Base-by-base conservation (phyloP, 35 echinoderm and acorn worm genomes). In the Ophiothrix spiculata region DNA sequence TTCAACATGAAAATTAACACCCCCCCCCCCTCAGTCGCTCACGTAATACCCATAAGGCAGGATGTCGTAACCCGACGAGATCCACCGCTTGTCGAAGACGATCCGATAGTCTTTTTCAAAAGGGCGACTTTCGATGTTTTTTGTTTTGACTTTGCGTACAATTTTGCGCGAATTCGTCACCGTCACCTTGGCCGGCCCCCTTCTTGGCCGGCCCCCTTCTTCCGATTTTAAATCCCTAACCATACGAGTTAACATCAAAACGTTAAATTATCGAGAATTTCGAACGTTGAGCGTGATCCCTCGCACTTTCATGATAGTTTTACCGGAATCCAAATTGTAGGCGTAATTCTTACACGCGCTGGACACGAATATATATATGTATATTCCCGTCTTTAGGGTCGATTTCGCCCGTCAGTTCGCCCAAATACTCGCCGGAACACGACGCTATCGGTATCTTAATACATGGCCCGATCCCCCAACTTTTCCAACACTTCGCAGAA, bases 41-140 rank as follows among this genome's bases (percentile, higher is more conserved):
- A n/a, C n/a, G n/a, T n/a, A n/a, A n/a, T 86, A 94, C 14, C 92
- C 87, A 80, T 83, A 95, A 16, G 89, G 93, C 21, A 95, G 81
- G 40, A 89, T 95, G 32, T 45, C 63, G 39, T 56, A 95, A 17
- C 83, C 42, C 36, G 84, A 34, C 1, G 79, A 25, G 13, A 82
- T 80, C 1, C 91, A 80, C 32, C 93, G 25, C 73, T 95, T 95
- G 40, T 88, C 86, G 36, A 91, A 91, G 34, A 95, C 93, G 29
- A 91, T 81, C 15, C 88, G 84, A 37, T 95, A 90, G 73, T 91
- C 85, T 91, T 91, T 96, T 0, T n/a, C 85, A 1, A 38, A 28
- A 1, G 76, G 39, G 74, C 84, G 78, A 31, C 37, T 82, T 0
- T 89, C 80, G 14, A 96, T 95, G 36, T 87, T 40, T 28, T 64